A percentile compares a stretch with the other conserved stretches of the same genome.
phyloP scores from a whole-genome alignment of 2,888 invertebrate genomes.

The Arrhopalites spinosus region DNA sequence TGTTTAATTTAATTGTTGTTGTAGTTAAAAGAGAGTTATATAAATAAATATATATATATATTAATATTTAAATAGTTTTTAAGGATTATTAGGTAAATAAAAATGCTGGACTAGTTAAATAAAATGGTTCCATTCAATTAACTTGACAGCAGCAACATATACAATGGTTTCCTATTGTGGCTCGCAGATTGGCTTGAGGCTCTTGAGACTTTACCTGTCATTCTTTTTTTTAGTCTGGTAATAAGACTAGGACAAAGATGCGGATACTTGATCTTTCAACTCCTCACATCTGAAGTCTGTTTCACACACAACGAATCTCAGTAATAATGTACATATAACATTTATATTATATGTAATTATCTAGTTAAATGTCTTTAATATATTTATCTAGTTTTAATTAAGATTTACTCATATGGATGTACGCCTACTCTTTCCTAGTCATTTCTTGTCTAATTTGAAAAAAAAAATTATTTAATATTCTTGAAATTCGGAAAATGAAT shows the following conservation, averaged over 20 bases:
- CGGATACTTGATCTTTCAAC: not conserved
- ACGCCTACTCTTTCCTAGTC: too few species aligned
- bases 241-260: not conserved
- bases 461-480: too few species aligned
- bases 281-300: slow-evolving; percentile 18
- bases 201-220: not conserved
- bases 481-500: not conserved
- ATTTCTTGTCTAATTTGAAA: too few species aligned
- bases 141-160: slow-evolving; percentile 20
- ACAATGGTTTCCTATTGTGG: slow-evolving; percentile 19
- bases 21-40: not conserved
- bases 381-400: too few species aligned
- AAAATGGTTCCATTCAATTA: not conserved
- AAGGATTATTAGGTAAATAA: not conserved
- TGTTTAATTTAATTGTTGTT: not conserved
- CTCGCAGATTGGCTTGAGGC: not conserved
- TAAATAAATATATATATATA: not conserved
- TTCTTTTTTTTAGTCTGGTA: not conserved
- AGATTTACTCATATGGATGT: too few species aligned
- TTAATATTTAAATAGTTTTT: not conserved
- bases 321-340: slow-evolving; percentile 1
- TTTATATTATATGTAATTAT: too few species aligned
- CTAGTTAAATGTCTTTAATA: too few species aligned
- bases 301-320: slow-evolving; percentile 23
- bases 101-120: not conserved